Percentiles rank a stretch among this genome's conserved stretches.
These are phyloP conservation scores for Galago senegalensis DNA, from an alignment of 2,797 vertebrate species.

Conservation along the genomic window DNA sequence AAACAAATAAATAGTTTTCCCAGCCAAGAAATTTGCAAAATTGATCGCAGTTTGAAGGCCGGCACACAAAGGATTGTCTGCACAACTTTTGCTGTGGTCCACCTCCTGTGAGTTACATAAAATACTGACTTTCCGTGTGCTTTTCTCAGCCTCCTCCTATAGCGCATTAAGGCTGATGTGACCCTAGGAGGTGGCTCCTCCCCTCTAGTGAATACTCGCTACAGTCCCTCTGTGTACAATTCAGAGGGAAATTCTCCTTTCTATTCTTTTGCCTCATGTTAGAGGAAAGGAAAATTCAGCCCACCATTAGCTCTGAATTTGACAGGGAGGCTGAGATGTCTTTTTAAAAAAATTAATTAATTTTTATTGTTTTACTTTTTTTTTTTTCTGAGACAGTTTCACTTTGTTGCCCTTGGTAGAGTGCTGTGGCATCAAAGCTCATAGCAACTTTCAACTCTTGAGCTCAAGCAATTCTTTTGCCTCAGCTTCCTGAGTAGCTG, in stretches of 20 bases:
- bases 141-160: not conserved
- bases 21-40: not conserved
- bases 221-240: not conserved
- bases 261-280: not conserved
- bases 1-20: not conserved
- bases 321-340: not conserved
- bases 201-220: not conserved
- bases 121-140: not conserved
- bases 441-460: no score
- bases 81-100: not conserved
- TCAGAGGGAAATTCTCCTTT: not conserved
- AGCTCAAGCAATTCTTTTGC: no score
- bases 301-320: not conserved
- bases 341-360: not conserved
- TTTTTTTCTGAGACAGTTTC: not conserved
- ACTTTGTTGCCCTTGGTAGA: not conserved
- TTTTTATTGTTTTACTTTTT: not conserved
- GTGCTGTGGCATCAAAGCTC: not conserved
- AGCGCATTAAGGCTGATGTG: not conserved
- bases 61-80: not conserved
- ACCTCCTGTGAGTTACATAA: not conserved
- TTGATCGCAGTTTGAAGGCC: not conserved
- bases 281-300: not conserved
- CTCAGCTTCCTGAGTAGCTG: no score
- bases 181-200: not conserved